Evolutionary conservation across 2,888 invertebrate species (phyloP), one percentile per base, ranked within the genome.

Genomic region (Tridacna gigas): DNA sequence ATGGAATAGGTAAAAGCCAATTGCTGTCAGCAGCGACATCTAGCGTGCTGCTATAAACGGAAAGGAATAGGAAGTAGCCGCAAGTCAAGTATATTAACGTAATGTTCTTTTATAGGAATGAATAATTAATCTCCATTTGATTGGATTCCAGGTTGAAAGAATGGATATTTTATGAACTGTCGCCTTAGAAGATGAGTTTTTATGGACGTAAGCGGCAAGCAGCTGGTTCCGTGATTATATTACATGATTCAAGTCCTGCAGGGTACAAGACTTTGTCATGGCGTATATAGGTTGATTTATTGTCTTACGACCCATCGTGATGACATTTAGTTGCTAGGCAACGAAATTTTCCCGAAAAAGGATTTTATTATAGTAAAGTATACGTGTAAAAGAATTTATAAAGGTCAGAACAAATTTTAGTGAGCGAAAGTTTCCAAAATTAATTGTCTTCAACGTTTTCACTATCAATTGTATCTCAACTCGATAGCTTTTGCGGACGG

Each of bases 91-190:
- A 63, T 63, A 75, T 47, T 63, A 74, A 63, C 75, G 75, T 75
- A 63, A 75, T 61, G 75, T 75, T 61, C 71, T 71, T 82, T 84
- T 81, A 84, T 79, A 66, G 79, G 61, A 51, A 74, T 84, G 81
- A 84, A 84, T 82, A 79, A 84, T 84, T 81, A 69, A 84, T 84
- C 56, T 71, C 47, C 51, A 82, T 84, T 67, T 69, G 82, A 84
- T 84, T 84, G 81, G 82, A 84, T 84, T 82, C 65, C 65, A 79
- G 77, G 79, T 79, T 61, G 83, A 28, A 67, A 77, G 74, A 66
- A 83, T 79, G 83, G 71, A 76, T 79, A 71, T 71, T 74, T 81
- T 77, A 77, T 71, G 77, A 77, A 77, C 77, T 60, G 18, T 51
- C 71, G 77, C 71, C 77, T 69, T 56, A 67, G 60, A 77, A 66